These are phyloP conservation scores for Habroteleia sp. DNA, from an alignment of 2,888 invertebrate genomes.

Conservation along the genomic window DNA sequence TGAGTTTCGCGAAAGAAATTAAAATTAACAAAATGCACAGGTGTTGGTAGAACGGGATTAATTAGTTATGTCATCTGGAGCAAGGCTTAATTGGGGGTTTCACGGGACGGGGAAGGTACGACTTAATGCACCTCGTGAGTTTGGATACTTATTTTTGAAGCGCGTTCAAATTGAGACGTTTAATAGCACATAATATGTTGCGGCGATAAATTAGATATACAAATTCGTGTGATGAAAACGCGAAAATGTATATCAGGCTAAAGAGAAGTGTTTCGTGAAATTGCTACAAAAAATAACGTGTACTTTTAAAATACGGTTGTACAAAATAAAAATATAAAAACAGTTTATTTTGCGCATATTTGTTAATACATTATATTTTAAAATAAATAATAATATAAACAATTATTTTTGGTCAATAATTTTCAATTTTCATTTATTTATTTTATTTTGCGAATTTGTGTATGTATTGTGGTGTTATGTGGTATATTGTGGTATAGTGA, in stretches of 20 bases:
- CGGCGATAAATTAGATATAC: constrained; percentile 40
- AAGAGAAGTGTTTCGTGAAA: not conserved
- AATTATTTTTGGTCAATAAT: too few relatives aligned
- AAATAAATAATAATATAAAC: too few relatives aligned
- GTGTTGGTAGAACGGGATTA: constrained; percentile 42
- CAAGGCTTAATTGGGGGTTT: constrained; percentile 33
- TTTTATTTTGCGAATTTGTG: too few relatives aligned
- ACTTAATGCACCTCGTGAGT: constrained; percentile 2
- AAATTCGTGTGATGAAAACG: constrained; percentile 32
- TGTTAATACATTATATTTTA: too few relatives aligned
- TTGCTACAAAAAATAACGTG: not conserved
- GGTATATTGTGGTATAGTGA: too few relatives aligned
- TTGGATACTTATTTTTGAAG: constrained; percentile 40
- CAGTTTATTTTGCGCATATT: too few relatives aligned
- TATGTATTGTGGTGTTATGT: too few relatives aligned
- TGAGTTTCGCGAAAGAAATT: constrained; percentile 43
- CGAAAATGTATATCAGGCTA: constrained; percentile 10
- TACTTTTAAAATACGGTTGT: not conserved
- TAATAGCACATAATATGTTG: constrained; percentile 47
- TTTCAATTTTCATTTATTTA: too few relatives aligned
- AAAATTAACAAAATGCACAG: constrained; percentile 50
- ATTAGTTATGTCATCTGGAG: constrained; percentile 47
- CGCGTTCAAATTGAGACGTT: constrained; percentile 43
- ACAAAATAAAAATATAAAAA: too few relatives aligned
- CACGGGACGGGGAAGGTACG: constrained; percentile 8